These are phyloP conservation scores for Campodea augens DNA, from an alignment of 1,140 invertebrate species.

Conservation along the genomic window DNA sequence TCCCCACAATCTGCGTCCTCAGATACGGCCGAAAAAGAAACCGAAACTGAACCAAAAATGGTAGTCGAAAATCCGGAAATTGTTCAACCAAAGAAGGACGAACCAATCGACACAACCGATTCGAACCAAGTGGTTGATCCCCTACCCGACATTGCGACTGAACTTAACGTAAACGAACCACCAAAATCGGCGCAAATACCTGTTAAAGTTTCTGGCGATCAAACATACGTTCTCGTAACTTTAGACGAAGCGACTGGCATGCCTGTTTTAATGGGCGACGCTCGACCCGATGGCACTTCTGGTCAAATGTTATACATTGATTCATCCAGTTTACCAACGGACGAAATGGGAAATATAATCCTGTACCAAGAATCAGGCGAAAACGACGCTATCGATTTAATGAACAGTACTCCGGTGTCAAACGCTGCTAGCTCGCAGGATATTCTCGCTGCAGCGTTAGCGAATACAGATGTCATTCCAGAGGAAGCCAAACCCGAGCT, in stretches of 20 bases:
- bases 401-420: no score
- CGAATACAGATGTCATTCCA: no score
- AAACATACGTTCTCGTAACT: slow-evolving; percentile 16
- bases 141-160: slow-evolving; percentile 6
- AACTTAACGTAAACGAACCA: slow-evolving; percentile 7
- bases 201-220: slow-evolving; percentile 30
- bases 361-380: no score
- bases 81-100: slow-evolving; percentile 7
- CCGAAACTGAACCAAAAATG: not conserved
- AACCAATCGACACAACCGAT: slow-evolving; percentile 18
- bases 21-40: slow-evolving; percentile 2
- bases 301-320: not conserved
- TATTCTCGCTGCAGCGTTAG: no score
- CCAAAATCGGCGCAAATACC: slow-evolving; percentile 9
- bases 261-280: not conserved
- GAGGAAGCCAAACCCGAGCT: no score
- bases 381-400: no score
- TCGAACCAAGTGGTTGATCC: slow-evolving; percentile 33
- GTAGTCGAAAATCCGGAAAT: slow-evolving; percentile 3
- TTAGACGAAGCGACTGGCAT: not conserved
- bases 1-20: no score
- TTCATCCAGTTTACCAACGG: not conserved
- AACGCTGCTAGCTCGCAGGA: no score
- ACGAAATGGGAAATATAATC: not conserved
- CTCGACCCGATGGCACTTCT: not conserved